A percentile compares a stretch with the other conserved stretches of the same genome.
phyloP scores from a whole-genome alignment of 1,140 invertebrate species.

The Brachionus sp. region DNA sequence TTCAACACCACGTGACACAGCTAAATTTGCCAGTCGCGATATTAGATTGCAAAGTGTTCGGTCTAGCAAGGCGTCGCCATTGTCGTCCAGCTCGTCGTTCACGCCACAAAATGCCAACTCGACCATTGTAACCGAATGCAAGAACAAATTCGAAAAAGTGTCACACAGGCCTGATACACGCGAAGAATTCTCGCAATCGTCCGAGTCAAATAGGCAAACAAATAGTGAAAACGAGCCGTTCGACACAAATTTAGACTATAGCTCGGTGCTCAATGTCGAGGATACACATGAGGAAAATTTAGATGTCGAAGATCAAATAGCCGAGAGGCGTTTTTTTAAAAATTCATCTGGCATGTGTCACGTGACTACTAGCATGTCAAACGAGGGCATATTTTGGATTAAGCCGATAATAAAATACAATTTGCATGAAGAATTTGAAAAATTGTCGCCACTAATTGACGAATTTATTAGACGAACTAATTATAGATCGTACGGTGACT shows the following conservation, averaged over 20 bases:
- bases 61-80: not conserved
- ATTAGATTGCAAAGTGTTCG: not conserved
- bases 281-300: not conserved
- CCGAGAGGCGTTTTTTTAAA: not conserved
- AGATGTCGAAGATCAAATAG: not conserved
- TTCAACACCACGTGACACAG: too few relatives aligned
- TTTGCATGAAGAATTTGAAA: not conserved
- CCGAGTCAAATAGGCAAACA: not conserved
- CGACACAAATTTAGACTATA: not conserved
- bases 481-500: slow-evolving; percentile 1
- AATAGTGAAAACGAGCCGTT: not conserved
- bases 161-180: not conserved
- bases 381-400: slow-evolving; percentile 22
- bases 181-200: not conserved
- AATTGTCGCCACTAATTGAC: not conserved
- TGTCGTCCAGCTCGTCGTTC: not conserved
- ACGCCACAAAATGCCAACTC: not conserved
- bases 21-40: not conserved
- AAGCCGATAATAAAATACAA: not conserved
- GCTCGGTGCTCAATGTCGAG: not conserved
- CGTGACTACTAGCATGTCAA: not conserved
- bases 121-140: not conserved
- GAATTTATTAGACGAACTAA: slow-evolving; percentile 1
- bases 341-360: not conserved
- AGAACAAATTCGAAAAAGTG: not conserved